phyloP scores from a whole-genome alignment of 1,140 invertebrate species.

The Spodoptera litura region DNA sequence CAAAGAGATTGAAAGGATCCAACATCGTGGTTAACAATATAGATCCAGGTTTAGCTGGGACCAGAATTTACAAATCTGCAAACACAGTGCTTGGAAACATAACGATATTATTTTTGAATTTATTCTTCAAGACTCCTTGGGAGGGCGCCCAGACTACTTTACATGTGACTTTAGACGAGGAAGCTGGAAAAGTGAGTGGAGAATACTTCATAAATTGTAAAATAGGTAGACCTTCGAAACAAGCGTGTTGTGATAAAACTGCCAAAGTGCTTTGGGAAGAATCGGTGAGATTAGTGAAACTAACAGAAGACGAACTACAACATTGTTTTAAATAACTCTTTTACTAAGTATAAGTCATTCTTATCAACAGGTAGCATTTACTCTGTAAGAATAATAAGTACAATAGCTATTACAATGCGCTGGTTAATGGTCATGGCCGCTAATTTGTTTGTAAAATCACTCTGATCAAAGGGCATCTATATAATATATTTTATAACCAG shows the following conservation, averaged over 20 bases:
- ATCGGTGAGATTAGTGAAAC: constrained; percentile 61
- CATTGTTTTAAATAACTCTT: constrained; percentile 23
- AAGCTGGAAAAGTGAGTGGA: constrained; percentile 64
- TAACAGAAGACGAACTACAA: constrained; percentile 54
- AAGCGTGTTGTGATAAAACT: constrained; percentile 51
- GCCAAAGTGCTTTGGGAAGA: constrained; percentile 62
- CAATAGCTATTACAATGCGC: too few species aligned
- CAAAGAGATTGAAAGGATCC: constrained; percentile 84
- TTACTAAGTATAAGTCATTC: too few species aligned
- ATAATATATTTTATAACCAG: too few species aligned
- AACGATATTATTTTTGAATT: neutral
- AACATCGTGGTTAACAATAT: constrained; percentile 86
- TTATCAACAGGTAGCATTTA: too few species aligned
- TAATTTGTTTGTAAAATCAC: too few species aligned
- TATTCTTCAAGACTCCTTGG: constrained; percentile 58
- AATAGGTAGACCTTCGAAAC: constrained; percentile 25
- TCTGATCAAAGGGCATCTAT: too few species aligned
- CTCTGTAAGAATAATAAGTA: too few species aligned
- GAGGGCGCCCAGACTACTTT: constrained; percentile 73
- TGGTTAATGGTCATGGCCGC: too few species aligned
- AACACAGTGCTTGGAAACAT: constrained; percentile 45
- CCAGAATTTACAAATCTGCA: constrained; percentile 72
- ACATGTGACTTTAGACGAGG: constrained; percentile 61
- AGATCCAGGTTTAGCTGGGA: constrained; percentile 87
- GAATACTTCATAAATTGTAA: constrained; percentile 69